Evolutionary conservation across 2,797 vertebrate genomes (phyloP).

Genomic region (Cephalopachus bancanus): DNA sequence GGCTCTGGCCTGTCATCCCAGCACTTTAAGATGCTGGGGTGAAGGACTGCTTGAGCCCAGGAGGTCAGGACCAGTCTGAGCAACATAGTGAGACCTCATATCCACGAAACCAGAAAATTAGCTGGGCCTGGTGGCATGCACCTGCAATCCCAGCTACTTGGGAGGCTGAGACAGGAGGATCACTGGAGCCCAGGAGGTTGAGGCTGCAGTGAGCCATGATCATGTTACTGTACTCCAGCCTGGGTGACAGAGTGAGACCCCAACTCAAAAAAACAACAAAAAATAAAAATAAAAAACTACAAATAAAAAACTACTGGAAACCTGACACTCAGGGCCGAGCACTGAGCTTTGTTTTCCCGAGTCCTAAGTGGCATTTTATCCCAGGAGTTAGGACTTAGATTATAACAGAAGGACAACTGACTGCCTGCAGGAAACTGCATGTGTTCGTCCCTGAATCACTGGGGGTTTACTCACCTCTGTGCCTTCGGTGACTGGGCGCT

Average conservation of each 20-base stretch:
- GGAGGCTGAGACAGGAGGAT: not conserved
- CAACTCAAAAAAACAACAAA: not conserved
- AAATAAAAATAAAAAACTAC: no score
- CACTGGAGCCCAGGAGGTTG: not conserved
- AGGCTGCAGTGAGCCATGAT: not conserved
- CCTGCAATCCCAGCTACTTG: not conserved
- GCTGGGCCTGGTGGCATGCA: fast-evolving
- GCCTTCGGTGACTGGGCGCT: not conserved
- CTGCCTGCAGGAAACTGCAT: not conserved
- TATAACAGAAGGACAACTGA: not conserved
- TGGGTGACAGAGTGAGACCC: not conserved
- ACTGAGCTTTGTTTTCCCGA: not conserved
- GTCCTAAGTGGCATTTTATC: constrained; percentile 1
- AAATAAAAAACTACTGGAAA: not conserved
- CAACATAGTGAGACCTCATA: not conserved
- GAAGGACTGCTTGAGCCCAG: not conserved
- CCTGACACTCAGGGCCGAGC: fast-evolving
- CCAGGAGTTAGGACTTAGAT: not conserved
- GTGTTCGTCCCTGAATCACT: not conserved
- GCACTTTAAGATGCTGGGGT: not conserved
- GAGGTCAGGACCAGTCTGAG: not conserved
- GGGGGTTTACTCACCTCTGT: not conserved
- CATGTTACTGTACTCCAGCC: not conserved
- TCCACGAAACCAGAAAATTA: not conserved
- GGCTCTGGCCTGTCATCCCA: not conserved